Evolutionary conservation across 2,797 vertebrate species (phyloP), one percentile per base, ranked within the genome.

Genomic region (Mastacembelus armatus): DNA sequence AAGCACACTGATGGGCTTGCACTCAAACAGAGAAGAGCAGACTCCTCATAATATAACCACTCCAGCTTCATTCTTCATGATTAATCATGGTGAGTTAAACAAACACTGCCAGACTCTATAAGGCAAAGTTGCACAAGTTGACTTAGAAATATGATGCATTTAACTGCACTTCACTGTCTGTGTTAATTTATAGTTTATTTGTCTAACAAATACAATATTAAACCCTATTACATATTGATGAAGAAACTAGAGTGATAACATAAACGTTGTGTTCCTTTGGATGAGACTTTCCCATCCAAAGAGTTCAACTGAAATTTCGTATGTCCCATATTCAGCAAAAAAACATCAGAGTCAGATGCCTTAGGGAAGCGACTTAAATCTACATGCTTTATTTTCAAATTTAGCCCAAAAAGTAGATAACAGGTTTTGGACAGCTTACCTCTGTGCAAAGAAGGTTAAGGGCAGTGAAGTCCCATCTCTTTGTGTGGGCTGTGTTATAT

Each of bases 391-490:
- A 38, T 16, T 14, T 38, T 38, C 7, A 12, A 12, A n/a, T 5
- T 3, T 12, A 14, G 33, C 12, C 33, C 1, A 24, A 52, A 65
- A 29, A 57, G 10, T 5, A 55, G 15, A 8, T 38, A 50, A 47
- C 19, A 36, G 8, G 8, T 38, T 51, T 27, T 67, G 16, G 27
- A 38, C 1, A 38, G 21, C 92, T 94, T 96, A 98, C 97, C 94
- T 98, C 96, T 77, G 96, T 95, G 85, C 96, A 99, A 81, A 98
- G 96, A 81, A 97, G 94, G 27, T 94, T 92, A 67, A 98, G 92
- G 70, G 96, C 96, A 47, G 96, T 95, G 87, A 99, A 99, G 87
- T 99, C 98, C 97, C 97, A 98, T 88, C 94, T 97, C 93, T 96
- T 98, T 75, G 95, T 92, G 88, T 98, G 96, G 16, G 92, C 91